Evolutionary conservation across 2,888 invertebrate genomes (phyloP).

Genomic region (Trichopria drosophilae): DNA sequence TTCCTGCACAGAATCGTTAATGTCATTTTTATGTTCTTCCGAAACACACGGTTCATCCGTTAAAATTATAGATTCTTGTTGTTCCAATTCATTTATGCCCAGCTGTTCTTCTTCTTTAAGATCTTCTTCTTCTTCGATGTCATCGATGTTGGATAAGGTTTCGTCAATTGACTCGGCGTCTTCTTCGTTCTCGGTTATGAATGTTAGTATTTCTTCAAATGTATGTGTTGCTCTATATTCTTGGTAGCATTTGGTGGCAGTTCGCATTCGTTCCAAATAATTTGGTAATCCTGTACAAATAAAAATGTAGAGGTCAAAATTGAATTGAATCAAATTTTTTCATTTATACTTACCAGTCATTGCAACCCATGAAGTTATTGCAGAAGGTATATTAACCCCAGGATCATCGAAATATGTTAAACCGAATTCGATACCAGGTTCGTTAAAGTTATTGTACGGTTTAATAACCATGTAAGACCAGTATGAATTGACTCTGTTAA

Average conservation of each 20-base stretch:
- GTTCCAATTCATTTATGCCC: not conserved
- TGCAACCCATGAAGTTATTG: slow-evolving; percentile 73
- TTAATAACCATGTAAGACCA: slow-evolving; percentile 87
- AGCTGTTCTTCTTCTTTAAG: slow-evolving; percentile 5
- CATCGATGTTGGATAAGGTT: not conserved
- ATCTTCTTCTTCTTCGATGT: slow-evolving; percentile 1
- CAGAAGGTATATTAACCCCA: slow-evolving; percentile 74
- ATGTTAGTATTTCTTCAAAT: not conserved
- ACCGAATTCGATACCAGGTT: slow-evolving; percentile 79
- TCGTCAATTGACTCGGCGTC: slow-evolving; percentile 22
- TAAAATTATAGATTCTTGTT: not conserved
- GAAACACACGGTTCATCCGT: slow-evolving; percentile 11
- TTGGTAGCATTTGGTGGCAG: slow-evolving; percentile 69
- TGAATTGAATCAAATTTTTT: slow-evolving; percentile 10
- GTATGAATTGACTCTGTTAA: slow-evolving; percentile 69
- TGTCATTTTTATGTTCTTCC: slow-evolving; percentile 31
- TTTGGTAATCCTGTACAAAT: slow-evolving; percentile 70
- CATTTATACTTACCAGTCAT: slow-evolving; percentile 55
- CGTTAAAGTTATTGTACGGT: slow-evolving; percentile 65
- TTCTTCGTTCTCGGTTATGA: not conserved
- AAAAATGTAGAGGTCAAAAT: slow-evolving; percentile 6
- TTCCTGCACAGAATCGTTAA: slow-evolving; percentile 32
- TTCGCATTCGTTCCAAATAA: slow-evolving; percentile 71
- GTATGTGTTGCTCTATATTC: slow-evolving; percentile 54
- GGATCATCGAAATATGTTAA: slow-evolving; percentile 89